These are phyloP conservation scores for Pimpla rufipes DNA, from an alignment of 2,888 invertebrate species.

Conservation along the genomic window DNA sequence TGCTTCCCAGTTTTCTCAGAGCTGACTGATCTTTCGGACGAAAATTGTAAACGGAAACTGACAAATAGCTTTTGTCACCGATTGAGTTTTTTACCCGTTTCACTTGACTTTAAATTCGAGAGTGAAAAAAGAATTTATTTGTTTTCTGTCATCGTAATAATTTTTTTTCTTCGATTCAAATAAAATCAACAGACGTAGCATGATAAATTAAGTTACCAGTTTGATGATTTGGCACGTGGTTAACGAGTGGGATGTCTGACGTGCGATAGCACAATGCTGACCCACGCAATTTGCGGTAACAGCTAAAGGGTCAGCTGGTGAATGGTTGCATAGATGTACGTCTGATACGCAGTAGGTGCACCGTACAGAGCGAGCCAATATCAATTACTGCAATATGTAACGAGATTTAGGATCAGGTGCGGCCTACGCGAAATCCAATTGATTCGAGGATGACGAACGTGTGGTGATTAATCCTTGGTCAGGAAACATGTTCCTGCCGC, in stretches of 20 bases:
- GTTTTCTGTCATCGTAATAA: no score
- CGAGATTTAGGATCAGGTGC: constrained; percentile 32
- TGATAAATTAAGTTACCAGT: no score
- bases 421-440: constrained; percentile 36
- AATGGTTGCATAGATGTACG: not conserved
- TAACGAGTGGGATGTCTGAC: not conserved
- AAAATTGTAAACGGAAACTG: no score
- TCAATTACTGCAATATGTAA: constrained; percentile 39
- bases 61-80: no score
- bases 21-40: no score
- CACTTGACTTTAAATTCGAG: no score
- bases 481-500: constrained; percentile 79
- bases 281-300: not conserved
- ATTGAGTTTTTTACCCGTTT: no score
- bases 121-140: no score
- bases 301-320: not conserved
- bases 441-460: constrained; percentile 50
- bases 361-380: not conserved
- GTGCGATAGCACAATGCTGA: not conserved
- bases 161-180: no score
- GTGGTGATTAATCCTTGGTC: constrained; percentile 70
- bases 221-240: not conserved
- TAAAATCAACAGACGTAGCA: no score
- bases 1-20: no score
- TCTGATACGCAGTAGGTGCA: no score